Evolutionary conservation across 2,797 vertebrate genomes (phyloP).

Genomic region (Masticophis lateralis): DNA sequence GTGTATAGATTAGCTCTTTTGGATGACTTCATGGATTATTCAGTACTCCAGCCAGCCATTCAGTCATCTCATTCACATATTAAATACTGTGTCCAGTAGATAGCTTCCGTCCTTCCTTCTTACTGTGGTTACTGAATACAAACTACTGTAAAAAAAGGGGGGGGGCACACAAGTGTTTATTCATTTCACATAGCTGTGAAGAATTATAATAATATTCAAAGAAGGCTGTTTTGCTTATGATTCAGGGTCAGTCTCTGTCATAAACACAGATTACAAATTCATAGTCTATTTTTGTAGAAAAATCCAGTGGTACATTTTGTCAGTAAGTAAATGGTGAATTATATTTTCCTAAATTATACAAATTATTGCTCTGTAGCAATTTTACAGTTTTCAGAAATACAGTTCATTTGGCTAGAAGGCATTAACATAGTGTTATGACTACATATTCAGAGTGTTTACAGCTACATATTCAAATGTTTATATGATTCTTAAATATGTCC

Average conservation of each 20-base stretch:
- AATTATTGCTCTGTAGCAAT: conserved; percentile 30
- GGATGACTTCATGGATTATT: conserved; percentile 33
- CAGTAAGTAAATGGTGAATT: background rate
- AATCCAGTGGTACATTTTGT: conserved; percentile 10
- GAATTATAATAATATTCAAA: conserved; percentile 13
- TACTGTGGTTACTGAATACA: background rate
- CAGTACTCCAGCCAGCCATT: conserved; percentile 5
- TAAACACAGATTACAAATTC: conserved; percentile 27
- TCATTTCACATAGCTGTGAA: conserved; percentile 28
- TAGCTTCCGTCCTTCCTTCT: background rate
- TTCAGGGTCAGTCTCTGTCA: conserved; percentile 13
- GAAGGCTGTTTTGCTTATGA: background rate
- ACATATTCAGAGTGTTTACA: background rate
- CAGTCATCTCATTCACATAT: conserved; percentile 15
- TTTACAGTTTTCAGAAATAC: conserved; percentile 21
- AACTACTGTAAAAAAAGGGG: conserved; percentile 20
- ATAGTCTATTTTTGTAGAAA: background rate
- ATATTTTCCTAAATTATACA: background rate
- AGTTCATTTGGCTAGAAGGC: conserved; percentile 20
- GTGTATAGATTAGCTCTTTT: conserved; percentile 16
- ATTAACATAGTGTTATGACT: background rate
- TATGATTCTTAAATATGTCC: background rate
- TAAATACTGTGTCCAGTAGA: conserved; percentile 29
- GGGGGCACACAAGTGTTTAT: background rate
- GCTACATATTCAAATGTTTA: background rate